Conservation (phyloP, 2,888 invertebrate genomes). For the Chaitophorus viminalis region DNA sequence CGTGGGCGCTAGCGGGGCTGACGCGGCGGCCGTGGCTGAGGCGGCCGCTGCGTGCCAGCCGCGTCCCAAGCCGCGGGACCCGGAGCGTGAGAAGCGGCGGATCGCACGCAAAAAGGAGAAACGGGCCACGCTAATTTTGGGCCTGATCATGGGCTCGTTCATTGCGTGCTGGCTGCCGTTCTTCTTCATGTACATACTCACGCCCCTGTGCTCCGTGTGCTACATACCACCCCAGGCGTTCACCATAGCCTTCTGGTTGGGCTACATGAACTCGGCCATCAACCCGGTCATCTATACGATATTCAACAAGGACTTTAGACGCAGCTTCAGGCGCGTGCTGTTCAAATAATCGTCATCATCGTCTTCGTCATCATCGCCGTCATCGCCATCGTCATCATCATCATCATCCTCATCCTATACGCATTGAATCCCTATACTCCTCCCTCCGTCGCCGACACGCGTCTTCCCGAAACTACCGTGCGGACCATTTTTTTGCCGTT, state of each 20-base stretch:
- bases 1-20: conserved; percentile 56
- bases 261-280: conserved; percentile 95
- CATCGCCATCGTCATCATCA: neutral
- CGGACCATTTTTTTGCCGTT: neutral
- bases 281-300: conserved; percentile 97
- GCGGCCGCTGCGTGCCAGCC: conserved; percentile 71
- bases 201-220: conserved; percentile 79
- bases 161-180: conserved; percentile 99
- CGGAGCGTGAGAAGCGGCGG: conserved; percentile 91
- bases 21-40: neutral
- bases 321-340: conserved; percentile 93
- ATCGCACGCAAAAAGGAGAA: conserved; percentile 96
- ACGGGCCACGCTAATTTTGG: conserved; percentile 93
- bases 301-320: conserved; percentile 96
- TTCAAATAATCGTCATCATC: conserved; percentile 79
- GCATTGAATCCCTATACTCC: neutral
- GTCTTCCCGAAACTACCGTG: neutral
- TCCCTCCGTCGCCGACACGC: too few relatives aligned
- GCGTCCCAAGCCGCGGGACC: conserved; percentile 87
- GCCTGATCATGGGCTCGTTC: conserved; percentile 98
- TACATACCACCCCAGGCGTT: conserved; percentile 86
- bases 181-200: conserved; percentile 91
- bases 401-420: too few relatives aligned
- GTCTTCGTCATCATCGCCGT: too few relatives aligned
- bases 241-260: conserved; percentile 94